Percentiles rank a stretch among this genome's conserved stretches.
These are phyloP conservation scores for Telmatherina bonti DNA, from an alignment of 2,797 vertebrate species.

Conservation along the genomic window DNA sequence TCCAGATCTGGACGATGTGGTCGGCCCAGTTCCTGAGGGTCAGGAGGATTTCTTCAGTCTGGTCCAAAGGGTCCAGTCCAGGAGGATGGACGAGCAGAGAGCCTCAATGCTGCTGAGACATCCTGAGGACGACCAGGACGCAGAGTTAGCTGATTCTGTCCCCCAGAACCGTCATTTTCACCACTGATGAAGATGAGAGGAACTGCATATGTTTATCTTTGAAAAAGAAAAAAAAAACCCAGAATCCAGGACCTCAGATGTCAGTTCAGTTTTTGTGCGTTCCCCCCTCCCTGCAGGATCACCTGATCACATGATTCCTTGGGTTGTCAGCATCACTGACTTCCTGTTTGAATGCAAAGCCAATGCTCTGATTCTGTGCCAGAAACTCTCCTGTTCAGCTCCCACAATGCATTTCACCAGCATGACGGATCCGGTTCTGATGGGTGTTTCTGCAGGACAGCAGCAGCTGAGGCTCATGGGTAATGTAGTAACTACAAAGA, in stretches of 20 bases:
- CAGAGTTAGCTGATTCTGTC: neutral
- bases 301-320: neutral
- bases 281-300: neutral
- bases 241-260: neutral
- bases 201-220: no score
- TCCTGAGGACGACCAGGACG: slow-evolving; percentile 1
- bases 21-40: slow-evolving; percentile 27
- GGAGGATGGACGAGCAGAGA: slow-evolving; percentile 92
- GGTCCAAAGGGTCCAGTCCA: slow-evolving; percentile 92
- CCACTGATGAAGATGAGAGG: slow-evolving; percentile 30
- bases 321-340: neutral
- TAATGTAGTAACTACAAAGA: no score
- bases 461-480: no score
- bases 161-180: neutral
- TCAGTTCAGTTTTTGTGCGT: no score
- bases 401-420: neutral
- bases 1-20: slow-evolving; percentile 84
- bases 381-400: neutral
- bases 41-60: slow-evolving; percentile 92
- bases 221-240: no score
- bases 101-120: slow-evolving; percentile 23
- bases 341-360: slow-evolving; percentile 1
- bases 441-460: no score
- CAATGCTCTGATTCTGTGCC: no score
- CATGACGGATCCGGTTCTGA: no score